phyloP scores from a whole-genome alignment of 1,140 invertebrate genomes.

The Antheraea pernyi region DNA sequence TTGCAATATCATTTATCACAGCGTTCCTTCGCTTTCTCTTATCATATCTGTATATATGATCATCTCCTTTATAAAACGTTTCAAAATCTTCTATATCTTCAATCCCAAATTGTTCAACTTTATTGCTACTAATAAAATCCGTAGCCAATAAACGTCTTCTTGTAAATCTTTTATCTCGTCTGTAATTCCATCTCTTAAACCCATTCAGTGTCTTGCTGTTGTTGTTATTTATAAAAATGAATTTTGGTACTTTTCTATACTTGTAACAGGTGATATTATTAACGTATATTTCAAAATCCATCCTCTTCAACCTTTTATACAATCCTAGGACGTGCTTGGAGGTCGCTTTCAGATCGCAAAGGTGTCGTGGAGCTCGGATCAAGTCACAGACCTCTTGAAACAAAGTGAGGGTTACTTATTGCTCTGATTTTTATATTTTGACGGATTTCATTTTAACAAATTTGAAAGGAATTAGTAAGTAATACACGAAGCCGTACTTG shows the following conservation, averaged over 20 bases:
- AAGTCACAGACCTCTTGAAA: slow-evolving; percentile 52
- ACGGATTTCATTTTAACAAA: too few relatives aligned
- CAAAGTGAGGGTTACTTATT: slow-evolving; percentile 22
- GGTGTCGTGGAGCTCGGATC: slow-evolving; percentile 12
- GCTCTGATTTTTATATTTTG: too few relatives aligned
- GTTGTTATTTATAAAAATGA: slow-evolving; percentile 25
- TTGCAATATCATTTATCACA: slow-evolving; percentile 15
- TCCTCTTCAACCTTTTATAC: slow-evolving; percentile 20
- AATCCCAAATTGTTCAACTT: neutral
- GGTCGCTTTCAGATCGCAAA: slow-evolving; percentile 46
- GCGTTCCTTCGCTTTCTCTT: slow-evolving; percentile 29
- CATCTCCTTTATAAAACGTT: slow-evolving; percentile 28
- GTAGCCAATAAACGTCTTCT: neutral
- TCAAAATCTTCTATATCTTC: slow-evolving; percentile 29
- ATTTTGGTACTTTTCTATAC: slow-evolving; percentile 27
- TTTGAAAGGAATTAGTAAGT: too few relatives aligned
- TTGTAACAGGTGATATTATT: slow-evolving; percentile 39
- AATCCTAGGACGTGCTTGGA: slow-evolving; percentile 24
- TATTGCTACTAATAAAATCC: slow-evolving; percentile 12
- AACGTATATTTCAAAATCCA: slow-evolving; percentile 35
- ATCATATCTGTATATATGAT: slow-evolving; percentile 37
- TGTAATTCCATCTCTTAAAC: slow-evolving; percentile 36
- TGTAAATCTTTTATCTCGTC: slow-evolving; percentile 34
- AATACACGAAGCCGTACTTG: too few relatives aligned
- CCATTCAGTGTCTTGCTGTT: slow-evolving; percentile 17